Conservation (phyloP, 1,140 invertebrate genomes). For the Matsumurasca onukii region DNA sequence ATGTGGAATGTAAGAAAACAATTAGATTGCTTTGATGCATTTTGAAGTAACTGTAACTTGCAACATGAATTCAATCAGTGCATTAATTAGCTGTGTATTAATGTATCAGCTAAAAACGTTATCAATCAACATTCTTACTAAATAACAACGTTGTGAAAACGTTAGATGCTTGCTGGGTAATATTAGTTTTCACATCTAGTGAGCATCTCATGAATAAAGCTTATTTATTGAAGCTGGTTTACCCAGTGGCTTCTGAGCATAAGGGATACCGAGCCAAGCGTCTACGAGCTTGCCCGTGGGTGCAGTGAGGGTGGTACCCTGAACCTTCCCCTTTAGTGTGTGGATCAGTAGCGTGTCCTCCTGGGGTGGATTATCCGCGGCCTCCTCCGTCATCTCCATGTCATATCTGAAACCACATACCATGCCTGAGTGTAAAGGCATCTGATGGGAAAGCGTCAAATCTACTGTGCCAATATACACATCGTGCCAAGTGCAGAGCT, state of each 20-base stretch:
- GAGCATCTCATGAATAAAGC: background rate
- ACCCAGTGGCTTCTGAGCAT: conserved; percentile 89
- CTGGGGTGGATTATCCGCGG: conserved; percentile 41
- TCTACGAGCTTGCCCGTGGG: conserved; percentile 81
- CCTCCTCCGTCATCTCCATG: background rate
- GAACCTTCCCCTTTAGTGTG: conserved; percentile 76
- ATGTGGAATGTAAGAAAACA: too few relatives aligned
- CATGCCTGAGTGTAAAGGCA: background rate
- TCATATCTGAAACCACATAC: conserved; percentile 4
- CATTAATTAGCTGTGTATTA: too few relatives aligned
- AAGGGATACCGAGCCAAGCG: conserved; percentile 89
- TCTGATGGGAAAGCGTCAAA: background rate
- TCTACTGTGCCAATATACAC: background rate
- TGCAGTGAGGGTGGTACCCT: conserved; percentile 72
- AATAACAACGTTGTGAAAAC: background rate
- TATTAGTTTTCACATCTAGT: background rate
- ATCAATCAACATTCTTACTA: too few relatives aligned
- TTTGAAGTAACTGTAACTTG: too few relatives aligned
- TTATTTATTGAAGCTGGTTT: conserved; percentile 42
- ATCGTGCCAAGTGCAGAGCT: background rate
- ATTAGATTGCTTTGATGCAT: too few relatives aligned
- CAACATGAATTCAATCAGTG: too few relatives aligned
- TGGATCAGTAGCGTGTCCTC: conserved; percentile 72
- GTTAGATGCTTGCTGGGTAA: background rate
- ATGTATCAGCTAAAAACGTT: too few relatives aligned